Percentiles rank a stretch among this genome's conserved stretches.
Conservation (phyloP, 2,113 vertebrate genomes). For the Oryzias javanicus region DNA sequence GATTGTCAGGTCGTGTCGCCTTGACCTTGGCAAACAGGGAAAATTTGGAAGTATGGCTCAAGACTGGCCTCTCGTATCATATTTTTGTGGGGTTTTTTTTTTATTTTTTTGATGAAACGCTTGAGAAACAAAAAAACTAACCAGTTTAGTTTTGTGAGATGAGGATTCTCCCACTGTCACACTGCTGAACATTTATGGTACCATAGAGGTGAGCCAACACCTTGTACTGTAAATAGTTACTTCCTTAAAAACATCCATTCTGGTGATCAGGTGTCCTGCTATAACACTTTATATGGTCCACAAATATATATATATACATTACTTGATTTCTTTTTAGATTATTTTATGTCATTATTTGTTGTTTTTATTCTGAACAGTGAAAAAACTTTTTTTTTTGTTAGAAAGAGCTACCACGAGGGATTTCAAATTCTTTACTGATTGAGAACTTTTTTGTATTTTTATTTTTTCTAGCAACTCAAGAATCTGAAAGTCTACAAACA, state of each 20-base stretch:
- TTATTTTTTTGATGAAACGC: too few relatives aligned
- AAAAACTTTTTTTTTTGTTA: too few relatives aligned
- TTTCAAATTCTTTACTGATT: too few relatives aligned
- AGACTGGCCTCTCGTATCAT: too few relatives aligned
- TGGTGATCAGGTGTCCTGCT: neutral
- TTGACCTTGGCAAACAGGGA: too few relatives aligned
- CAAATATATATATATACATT: neutral
- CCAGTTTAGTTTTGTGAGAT: neutral
- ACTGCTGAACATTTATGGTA: neutral
- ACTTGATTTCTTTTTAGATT: too few relatives aligned
- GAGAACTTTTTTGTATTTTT: too few relatives aligned
- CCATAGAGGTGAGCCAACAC: neutral
- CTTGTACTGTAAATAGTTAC: neutral
- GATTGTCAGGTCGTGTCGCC: too few relatives aligned
- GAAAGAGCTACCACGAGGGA: too few relatives aligned
- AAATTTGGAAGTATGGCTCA: too few relatives aligned
- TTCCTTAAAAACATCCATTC: neutral
- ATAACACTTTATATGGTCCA: conserved; percentile 11
- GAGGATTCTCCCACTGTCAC: neutral
- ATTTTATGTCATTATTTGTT: neutral
- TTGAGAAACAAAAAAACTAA: neutral
- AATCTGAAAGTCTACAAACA: neutral
- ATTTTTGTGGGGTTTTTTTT: too few relatives aligned
- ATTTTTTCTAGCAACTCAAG: too few relatives aligned
- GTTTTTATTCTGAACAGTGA: neutral